Conservation (phyloP, 2,888 invertebrate species). For the Hesperia comma region DNA sequence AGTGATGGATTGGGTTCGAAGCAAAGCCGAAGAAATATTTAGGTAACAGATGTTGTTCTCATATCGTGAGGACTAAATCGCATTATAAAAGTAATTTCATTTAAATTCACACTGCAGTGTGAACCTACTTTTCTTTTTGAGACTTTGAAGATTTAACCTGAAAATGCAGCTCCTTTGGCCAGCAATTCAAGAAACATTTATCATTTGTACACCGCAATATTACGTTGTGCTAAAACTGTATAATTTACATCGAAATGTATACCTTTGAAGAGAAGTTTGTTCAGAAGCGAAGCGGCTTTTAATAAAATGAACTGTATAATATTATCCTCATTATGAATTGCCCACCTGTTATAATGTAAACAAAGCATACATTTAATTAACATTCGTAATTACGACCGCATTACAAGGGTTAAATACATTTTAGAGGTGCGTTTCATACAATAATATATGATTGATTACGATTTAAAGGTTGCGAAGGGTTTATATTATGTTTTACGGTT, state of each 20-base stretch:
- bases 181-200: conserved; percentile 5
- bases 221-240: background rate
- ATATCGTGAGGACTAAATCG: no score
- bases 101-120: background rate
- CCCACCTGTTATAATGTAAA: conserved; percentile 42
- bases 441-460: background rate
- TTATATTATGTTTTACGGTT: no score
- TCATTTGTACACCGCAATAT: conserved; percentile 6
- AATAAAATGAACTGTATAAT: conserved; percentile 37
- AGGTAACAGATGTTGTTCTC: no score
- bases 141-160: background rate
- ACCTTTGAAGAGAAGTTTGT: conserved; percentile 1
- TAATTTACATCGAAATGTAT: conserved; percentile 1
- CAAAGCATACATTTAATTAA: conserved; percentile 41
- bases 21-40: no score
- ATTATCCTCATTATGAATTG: conserved; percentile 42
- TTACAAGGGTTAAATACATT: conserved; percentile 20
- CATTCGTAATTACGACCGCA: conserved; percentile 40
- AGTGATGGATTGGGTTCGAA: no score
- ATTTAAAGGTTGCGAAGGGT: no score
- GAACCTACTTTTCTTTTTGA: background rate
- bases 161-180: background rate
- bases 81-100: background rate
- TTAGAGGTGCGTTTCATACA: background rate
- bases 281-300: conserved; percentile 11